Percentiles rank a stretch among this genome's conserved stretches.
phyloP scores from a whole-genome alignment of 2,888 invertebrate species.

The Crematogaster levior region DNA sequence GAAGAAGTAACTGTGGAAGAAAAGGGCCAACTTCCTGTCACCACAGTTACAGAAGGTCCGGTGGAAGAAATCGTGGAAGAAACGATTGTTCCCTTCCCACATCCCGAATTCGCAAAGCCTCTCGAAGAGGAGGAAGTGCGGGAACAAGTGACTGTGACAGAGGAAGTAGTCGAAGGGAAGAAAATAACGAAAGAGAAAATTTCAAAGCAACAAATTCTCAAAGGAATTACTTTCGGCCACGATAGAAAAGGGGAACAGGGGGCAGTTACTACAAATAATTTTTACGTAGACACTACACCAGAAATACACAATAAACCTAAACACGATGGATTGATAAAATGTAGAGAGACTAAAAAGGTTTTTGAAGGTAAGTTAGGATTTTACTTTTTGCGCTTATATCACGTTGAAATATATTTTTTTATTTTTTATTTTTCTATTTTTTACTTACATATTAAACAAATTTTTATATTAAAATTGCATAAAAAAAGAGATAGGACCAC shows the following conservation, averaged over 20 bases:
- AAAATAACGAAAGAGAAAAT: slow-evolving; percentile 78
- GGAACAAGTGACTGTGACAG: slow-evolving; percentile 69
- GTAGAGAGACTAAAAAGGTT: slow-evolving; percentile 77
- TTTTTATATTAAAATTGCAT: slow-evolving; percentile 50
- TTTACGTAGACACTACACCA: slow-evolving; percentile 78
- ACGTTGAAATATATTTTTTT: slow-evolving; percentile 50
- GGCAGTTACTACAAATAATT: slow-evolving; percentile 62
- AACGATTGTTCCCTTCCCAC: slow-evolving; percentile 51
- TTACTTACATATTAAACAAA: slow-evolving; percentile 45
- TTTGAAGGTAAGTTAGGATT: slow-evolving; percentile 77
- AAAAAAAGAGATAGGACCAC: slow-evolving; percentile 32
- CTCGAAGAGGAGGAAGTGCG: slow-evolving; percentile 72
- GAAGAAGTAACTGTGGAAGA: slow-evolving; percentile 72
- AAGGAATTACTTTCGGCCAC: slow-evolving; percentile 76
- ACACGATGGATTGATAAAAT: slow-evolving; percentile 80
- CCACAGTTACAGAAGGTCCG: slow-evolving; percentile 51
- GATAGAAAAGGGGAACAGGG: background rate
- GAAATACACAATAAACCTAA: slow-evolving; percentile 80
- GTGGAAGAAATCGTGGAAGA: slow-evolving; percentile 66
- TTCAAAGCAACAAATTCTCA: too few relatives aligned
- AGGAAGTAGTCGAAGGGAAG: slow-evolving; percentile 81
- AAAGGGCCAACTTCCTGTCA: slow-evolving; percentile 61
- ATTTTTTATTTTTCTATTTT: slow-evolving; percentile 22
- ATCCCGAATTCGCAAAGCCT: slow-evolving; percentile 56
- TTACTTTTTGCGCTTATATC: slow-evolving; percentile 66